A percentile compares a stretch with the other conserved stretches of the same genome.
Conservation (phyloP, 35 echinoderm and acorn worm species). For the Apostichopus japonicus region DNA sequence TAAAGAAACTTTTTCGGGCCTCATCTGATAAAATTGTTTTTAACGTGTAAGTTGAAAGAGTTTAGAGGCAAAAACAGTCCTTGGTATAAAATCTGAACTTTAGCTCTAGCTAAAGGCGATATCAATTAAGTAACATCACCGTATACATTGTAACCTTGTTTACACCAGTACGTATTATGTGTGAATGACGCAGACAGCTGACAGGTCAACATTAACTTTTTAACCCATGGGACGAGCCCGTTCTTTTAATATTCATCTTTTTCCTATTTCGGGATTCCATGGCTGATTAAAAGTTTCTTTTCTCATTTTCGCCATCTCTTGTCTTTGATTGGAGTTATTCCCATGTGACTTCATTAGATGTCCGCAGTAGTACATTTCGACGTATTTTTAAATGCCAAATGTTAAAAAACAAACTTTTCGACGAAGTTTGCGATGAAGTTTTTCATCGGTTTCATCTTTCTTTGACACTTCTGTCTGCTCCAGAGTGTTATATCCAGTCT, state of each 20-base stretch:
- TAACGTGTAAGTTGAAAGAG: background rate
- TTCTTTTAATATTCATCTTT: slow-evolving; percentile 21
- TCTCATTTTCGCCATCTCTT: slow-evolving; percentile 19
- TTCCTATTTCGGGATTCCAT: background rate
- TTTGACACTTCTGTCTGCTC: no score
- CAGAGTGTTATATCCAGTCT: no score
- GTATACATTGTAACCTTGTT: background rate
- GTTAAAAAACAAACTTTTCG: no score
- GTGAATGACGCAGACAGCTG: slow-evolving; percentile 5
- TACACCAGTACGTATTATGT: background rate
- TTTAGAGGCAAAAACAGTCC: background rate
- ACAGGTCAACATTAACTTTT: slow-evolving; percentile 26
- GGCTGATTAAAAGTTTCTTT: slow-evolving; percentile 11
- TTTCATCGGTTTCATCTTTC: no score
- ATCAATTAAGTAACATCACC: background rate
- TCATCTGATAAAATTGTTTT: slow-evolving; percentile 1
- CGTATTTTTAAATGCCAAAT: no score
- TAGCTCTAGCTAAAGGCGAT: background rate
- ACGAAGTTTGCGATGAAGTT: no score
- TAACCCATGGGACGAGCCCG: background rate
- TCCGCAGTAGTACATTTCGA: background rate
- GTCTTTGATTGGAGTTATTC: background rate
- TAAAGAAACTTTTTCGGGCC: background rate
- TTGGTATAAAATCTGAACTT: background rate
- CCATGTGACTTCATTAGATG: background rate